Percentiles rank a stretch among this genome's conserved stretches.
Conservation (phyloP, 92 coral and sea anemone genomes). For the Pocillopora meandrina region DNA sequence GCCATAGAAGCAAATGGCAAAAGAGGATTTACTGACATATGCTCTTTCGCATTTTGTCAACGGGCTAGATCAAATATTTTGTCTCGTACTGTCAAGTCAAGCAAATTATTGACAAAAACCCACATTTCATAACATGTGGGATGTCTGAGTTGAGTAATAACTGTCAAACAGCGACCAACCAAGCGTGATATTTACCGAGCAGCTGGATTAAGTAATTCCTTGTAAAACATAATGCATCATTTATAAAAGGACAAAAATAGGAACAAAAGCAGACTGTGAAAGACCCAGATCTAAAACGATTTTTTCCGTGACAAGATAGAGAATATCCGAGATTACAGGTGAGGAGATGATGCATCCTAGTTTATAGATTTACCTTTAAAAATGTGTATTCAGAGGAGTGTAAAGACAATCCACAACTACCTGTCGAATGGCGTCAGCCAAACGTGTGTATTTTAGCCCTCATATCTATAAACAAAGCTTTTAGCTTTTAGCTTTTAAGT, state of each 20-base stretch:
- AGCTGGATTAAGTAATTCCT: slow-evolving; percentile 30
- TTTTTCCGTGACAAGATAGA: neutral
- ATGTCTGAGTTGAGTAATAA: slow-evolving; percentile 14
- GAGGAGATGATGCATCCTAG: neutral
- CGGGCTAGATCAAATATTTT: neutral
- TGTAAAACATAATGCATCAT: slow-evolving; percentile 29
- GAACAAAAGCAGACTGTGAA: slow-evolving; percentile 26
- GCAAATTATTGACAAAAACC: slow-evolving; percentile 1
- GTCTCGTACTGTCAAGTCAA: slow-evolving; percentile 2
- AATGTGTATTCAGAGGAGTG: neutral
- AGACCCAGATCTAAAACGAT: neutral
- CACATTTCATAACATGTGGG: slow-evolving; percentile 15
- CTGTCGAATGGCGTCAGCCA: neutral
- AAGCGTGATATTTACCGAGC: slow-evolving; percentile 20
- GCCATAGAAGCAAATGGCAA: neutral
- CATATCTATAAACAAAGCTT: too few species aligned
- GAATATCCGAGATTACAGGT: slow-evolving; percentile 19
- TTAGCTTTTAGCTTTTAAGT: too few species aligned
- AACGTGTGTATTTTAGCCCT: too few species aligned
- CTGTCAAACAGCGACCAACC: slow-evolving; percentile 12
- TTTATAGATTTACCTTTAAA: neutral
- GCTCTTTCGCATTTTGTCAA: slow-evolving; percentile 1
- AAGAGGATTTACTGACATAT: neutral
- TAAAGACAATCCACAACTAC: neutral
- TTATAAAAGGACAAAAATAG: slow-evolving; percentile 13